Conservation (phyloP, 2,888 invertebrate species). For the Villa cingulata region DNA sequence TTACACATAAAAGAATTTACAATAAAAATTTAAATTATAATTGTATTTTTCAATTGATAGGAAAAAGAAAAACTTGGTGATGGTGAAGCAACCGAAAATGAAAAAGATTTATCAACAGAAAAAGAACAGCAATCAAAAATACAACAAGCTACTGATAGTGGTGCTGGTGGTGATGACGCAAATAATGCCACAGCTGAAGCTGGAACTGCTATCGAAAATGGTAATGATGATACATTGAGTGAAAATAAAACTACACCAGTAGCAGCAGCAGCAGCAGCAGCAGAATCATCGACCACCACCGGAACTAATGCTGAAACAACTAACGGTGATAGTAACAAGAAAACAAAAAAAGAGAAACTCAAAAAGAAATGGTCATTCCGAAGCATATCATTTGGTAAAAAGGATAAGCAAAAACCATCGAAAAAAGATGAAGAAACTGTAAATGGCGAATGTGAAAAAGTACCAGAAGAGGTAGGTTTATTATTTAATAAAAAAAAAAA, state of each 20-base stretch:
- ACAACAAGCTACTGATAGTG: constrained; percentile 7
- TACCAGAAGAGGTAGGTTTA: constrained; percentile 49
- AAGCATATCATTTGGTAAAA: constrained; percentile 74
- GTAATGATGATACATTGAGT: constrained; percentile 41
- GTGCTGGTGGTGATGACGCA: constrained; percentile 14
- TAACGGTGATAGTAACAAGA: constrained; percentile 38
- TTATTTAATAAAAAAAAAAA: background rate
- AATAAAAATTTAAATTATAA: no score
- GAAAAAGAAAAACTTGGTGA: constrained; percentile 47
- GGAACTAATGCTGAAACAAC: constrained; percentile 7
- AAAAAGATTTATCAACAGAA: constrained; percentile 54
- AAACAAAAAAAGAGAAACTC: constrained; percentile 54
- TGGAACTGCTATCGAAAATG: constrained; percentile 35
- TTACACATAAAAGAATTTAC: no score
- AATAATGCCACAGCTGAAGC: constrained; percentile 15
- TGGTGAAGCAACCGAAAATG: constrained; percentile 45
- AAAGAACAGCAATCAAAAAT: constrained; percentile 38
- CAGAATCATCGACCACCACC: constrained; percentile 3
- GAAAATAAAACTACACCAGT: constrained; percentile 40
- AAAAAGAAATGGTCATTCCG: constrained; percentile 87
- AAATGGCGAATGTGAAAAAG: constrained; percentile 47
- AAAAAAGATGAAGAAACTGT: constrained; percentile 44
- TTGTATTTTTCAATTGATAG: no score
- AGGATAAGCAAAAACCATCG: constrained; percentile 73
- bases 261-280: constrained; percentile 26